Evolutionary conservation across 2,797 vertebrate genomes (phyloP), one percentile per base, ranked within the genome.

Genomic region (Pangasius larnaudii): DNA sequence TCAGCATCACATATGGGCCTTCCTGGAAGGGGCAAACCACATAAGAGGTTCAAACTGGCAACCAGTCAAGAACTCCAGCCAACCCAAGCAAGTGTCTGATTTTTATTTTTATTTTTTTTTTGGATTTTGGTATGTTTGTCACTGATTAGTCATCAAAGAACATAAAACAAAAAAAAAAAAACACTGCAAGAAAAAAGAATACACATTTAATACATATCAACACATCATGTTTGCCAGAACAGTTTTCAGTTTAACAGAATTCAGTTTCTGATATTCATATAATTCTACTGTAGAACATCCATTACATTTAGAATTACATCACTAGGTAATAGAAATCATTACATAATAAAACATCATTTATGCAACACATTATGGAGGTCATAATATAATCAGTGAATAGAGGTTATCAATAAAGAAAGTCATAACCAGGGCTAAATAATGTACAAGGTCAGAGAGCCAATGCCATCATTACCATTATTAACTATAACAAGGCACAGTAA

Each of bases 1-100:
- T 99, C 96, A 98, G 97, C 99, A 99, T 99, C 95, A 99, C 98
- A 93, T 99, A 99, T 79, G 99, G 99, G 89, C 98, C 98, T 96
- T 99, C 99, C 99, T 99, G 96, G 94, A 98, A 95, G 67, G 86
- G 90, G 86, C 88, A 90, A 85, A 91, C 85, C 87, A 90, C 82
- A 89, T 67, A 86, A 78, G 59, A 77, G 84, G 51, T 87, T 91
- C 87, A 89, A 91, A 84, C 89, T 83, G 87, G 49, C 88, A 90
- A 87, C 63, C 46, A 27, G 71, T 86, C 36, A 89, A 36, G 59
- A 84, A 72, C 80, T 75, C 59, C 56, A 80, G 53, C 27, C 59
- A 86, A 58, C 84, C 88, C 85, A 88, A 36, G 58, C 33, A 65
- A 84, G 59, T 36, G 71, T 58, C 30, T 19, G 13, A 63, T 63